A percentile compares a stretch with the other conserved stretches of the same genome.
Conservation (phyloP, 1,140 invertebrate genomes). For the Magallana ariakensis region DNA sequence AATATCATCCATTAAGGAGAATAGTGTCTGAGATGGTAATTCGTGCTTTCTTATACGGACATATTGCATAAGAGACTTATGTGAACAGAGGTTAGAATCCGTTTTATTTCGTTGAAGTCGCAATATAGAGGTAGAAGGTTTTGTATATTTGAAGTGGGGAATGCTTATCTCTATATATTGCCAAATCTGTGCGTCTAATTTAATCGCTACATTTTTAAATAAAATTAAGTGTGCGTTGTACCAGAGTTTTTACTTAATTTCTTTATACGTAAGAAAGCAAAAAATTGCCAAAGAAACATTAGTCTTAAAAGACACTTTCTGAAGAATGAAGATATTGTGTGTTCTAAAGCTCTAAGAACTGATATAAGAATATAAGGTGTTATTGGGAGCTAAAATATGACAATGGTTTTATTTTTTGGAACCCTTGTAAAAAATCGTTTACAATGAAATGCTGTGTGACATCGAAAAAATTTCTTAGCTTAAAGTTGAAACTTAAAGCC, state of each 20-base stretch:
- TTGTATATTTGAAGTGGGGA: neutral
- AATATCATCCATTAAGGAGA: neutral
- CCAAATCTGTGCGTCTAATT: neutral
- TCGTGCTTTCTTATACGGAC: too few species aligned
- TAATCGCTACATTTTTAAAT: neutral
- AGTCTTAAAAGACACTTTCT: neutral
- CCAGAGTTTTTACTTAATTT: neutral
- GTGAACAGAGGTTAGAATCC: too few species aligned
- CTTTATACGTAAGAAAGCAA: slow-evolving; percentile 17
- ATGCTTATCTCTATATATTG: slow-evolving; percentile 16
- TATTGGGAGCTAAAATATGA: neutral
- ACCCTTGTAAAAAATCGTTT: slow-evolving; percentile 33
- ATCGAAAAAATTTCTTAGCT: neutral
- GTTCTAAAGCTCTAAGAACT: neutral
- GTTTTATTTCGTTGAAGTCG: neutral
- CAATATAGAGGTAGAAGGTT: neutral
- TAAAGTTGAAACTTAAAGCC: neutral
- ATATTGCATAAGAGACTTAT: too few species aligned
- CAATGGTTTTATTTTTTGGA: neutral
- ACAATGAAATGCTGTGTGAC: slow-evolving; percentile 16
- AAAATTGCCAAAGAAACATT: slow-evolving; percentile 40
- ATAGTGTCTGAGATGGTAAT: too few species aligned
- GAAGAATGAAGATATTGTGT: neutral
- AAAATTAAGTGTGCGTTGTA: slow-evolving; percentile 1
- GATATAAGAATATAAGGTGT: neutral